These are phyloP conservation scores for Pseudochirops corinnae DNA, from an alignment of 2,797 vertebrate species.

Conservation along the genomic window DNA sequence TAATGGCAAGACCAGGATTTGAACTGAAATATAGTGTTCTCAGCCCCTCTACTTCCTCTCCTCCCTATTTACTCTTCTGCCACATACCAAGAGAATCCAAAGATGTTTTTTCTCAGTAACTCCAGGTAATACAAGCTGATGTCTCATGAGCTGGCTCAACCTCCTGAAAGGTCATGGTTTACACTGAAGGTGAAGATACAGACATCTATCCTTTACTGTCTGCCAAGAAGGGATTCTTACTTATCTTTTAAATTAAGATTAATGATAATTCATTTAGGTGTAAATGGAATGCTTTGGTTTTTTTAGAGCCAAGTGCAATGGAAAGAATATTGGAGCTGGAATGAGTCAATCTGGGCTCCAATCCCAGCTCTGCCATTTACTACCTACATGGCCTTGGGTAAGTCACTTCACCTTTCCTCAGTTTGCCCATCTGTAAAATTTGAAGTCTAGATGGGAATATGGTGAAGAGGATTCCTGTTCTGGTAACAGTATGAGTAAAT, in stretches of 20 bases:
- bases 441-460: neutral
- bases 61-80: neutral
- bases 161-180: neutral
- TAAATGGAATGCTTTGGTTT: neutral
- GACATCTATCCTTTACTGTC: neutral
- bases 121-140: neutral
- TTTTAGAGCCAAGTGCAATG: neutral
- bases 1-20: neutral
- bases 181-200: neutral
- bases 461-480: neutral
- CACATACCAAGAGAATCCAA: neutral
- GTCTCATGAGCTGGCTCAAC: neutral
- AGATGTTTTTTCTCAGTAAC: neutral
- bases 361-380: too few species aligned
- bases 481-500: neutral
- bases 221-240: neutral
- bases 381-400: too few species aligned
- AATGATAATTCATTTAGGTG: neutral
- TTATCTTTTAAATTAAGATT: neutral
- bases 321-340: neutral
- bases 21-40: neutral
- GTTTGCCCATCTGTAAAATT: neutral
- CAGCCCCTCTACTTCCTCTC: neutral
- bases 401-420: too few species aligned
- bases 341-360: neutral